A percentile compares a stretch with the other conserved stretches of the same genome.
These are phyloP conservation scores for Enteromius viviparus DNA, from an alignment of 2,797 vertebrate species.

Conservation along the genomic window DNA sequence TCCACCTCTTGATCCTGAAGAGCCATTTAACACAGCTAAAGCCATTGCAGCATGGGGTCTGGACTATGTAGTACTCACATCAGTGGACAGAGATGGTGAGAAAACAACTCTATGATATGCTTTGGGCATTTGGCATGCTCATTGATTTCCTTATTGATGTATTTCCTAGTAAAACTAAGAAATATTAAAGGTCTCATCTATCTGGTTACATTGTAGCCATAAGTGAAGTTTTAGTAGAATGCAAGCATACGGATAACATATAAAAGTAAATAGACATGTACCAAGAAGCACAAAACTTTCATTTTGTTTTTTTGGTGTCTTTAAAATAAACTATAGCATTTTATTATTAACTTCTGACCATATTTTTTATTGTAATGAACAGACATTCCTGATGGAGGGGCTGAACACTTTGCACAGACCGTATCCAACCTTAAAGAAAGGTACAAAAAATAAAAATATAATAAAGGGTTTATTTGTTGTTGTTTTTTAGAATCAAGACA, in stretches of 20 bases:
- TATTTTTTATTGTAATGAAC: constrained; percentile 34
- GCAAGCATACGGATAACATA: neutral
- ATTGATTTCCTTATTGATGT: neutral
- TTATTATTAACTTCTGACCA: neutral
- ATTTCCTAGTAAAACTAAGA: neutral
- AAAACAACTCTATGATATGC: neutral
- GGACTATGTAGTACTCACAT: constrained; percentile 95
- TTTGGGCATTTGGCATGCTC: neutral
- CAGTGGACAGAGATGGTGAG: constrained; percentile 95
- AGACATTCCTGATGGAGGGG: constrained; percentile 94
- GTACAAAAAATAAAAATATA: constrained; percentile 67
- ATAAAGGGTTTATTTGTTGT: neutral
- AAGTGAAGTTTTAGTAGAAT: no score
- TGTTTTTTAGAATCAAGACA: neutral
- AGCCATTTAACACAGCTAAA: constrained; percentile 90
- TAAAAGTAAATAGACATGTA: neutral
- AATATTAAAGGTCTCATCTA: neutral
- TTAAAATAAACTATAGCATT: neutral
- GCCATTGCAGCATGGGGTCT: constrained; percentile 93
- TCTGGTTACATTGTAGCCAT: neutral
- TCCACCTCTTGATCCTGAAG: constrained; percentile 84
- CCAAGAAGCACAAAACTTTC: neutral
- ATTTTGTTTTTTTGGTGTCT: neutral
- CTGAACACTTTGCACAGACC: constrained; percentile 90
- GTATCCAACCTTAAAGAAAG: constrained; percentile 89